Evolutionary conservation across 2,888 invertebrate species (phyloP), one percentile per base, ranked within the genome.

Genomic region (Brachypterus glaber): DNA sequence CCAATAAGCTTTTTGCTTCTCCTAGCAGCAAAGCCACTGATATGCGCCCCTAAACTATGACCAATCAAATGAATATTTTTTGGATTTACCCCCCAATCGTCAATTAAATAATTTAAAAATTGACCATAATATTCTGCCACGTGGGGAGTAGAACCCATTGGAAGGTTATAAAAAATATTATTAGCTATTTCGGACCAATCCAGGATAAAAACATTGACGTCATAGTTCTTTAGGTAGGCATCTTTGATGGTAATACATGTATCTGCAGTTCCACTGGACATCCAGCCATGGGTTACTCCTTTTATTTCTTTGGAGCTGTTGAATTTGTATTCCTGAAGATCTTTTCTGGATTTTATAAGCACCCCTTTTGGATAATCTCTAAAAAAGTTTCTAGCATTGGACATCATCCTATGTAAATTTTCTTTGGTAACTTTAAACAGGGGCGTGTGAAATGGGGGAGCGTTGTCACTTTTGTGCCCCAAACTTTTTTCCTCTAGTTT

Each of bases 41-140:
- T 64, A 47, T 74, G 74, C 0, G 74, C 75, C 1, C 77, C 77
- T 1, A 77, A 57, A 46, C 76, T 76, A 51, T 76, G 75, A 0
- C 76, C 77, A 34, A 76, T 66, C 27, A 72, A 55, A 55, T 77
- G 77, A 8, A 74, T 55, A 27, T 68, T 59, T 8, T 47, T 45
- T 0, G 68, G 60, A 41, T 63, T 48, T 14, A 58, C 54, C 0
- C 63, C 63, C 18, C 40, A 35, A 40, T 54, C 49, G 3, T 52
- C 48, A 3, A 63, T 44, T 3, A 74, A 45, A 13, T 61, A 47
- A 8, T 63, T 51, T 16, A 74, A 43, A 44, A 75, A 59, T 42
- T 66, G 62, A 0, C 70, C 70, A 2, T 70, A 53, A 47, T 72
- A 71, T 29, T 66, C 53, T 1, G 73, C 76, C 0, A 74, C 71